Evolutionary conservation across 2,113 vertebrate genomes (phyloP).

Genomic region (Dasyprocta punctata): DNA sequence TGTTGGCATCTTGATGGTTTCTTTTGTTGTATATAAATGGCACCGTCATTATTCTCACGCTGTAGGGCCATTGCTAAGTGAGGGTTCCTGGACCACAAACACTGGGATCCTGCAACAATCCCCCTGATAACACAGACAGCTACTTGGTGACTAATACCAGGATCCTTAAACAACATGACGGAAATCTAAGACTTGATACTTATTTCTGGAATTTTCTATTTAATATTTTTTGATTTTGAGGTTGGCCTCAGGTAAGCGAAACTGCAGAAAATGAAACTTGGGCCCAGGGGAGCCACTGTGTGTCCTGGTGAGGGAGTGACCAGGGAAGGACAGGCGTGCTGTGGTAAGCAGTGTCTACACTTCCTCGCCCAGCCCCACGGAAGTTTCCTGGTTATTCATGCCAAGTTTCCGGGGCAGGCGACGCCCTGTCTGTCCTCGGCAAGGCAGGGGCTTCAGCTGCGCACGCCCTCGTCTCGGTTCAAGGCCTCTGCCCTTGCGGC

Average conservation of each 20-base stretch:
- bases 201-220: background rate
- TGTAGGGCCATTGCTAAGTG: background rate
- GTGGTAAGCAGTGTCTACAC: background rate
- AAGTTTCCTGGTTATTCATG: background rate
- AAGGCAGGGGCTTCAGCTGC: background rate
- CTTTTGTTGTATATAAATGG: background rate
- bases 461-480: background rate
- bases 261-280: too few relatives aligned
- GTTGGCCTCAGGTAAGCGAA: background rate
- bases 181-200: background rate
- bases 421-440: background rate
- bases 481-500: background rate
- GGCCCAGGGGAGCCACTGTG: background rate
- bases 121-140: too few relatives aligned
- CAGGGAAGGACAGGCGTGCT: background rate
- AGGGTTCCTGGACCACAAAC: background rate
- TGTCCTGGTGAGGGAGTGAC: background rate
- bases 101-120: too few relatives aligned
- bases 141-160: background rate
- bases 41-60: background rate
- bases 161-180: too few relatives aligned
- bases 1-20: background rate
- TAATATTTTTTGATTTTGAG: background rate
- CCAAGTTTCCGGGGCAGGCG: background rate
- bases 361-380: too few relatives aligned